phyloP scores from a whole-genome alignment of 2,113 vertebrate species.

The Ancistrus triradiatus region DNA sequence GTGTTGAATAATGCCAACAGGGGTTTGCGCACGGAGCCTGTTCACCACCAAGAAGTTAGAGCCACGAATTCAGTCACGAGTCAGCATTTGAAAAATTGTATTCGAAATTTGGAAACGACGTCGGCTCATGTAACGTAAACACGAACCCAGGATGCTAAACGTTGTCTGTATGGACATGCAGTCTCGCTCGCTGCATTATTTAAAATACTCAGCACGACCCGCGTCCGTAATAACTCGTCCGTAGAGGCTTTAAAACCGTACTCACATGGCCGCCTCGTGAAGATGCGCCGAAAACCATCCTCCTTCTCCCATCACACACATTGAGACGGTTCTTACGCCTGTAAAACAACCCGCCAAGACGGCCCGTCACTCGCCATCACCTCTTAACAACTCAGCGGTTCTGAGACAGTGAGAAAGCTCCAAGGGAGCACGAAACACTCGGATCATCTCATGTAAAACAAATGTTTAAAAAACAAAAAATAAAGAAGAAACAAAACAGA shows the following conservation, averaged over 20 bases:
- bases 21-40: conserved; percentile 17
- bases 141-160: not conserved
- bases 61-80: conserved; percentile 40
- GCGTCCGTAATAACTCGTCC: conserved; percentile 13
- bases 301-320: conserved; percentile 43
- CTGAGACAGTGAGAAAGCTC: conserved; percentile 36
- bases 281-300: conserved; percentile 22
- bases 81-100: conserved; percentile 12
- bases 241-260: conserved; percentile 22
- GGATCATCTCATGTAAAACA: not conserved
- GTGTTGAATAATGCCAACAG: conserved; percentile 15
- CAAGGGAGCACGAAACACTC: not conserved
- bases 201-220: conserved; percentile 8
- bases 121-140: not conserved
- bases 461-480: no score
- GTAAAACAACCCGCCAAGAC: conserved; percentile 34
- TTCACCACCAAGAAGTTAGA: conserved; percentile 36
- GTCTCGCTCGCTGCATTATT: not conserved
- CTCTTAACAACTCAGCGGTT: conserved; percentile 40
- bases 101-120: not conserved
- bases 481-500: no score
- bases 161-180: not conserved
- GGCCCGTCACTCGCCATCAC: conserved; percentile 48
- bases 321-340: conserved; percentile 20
- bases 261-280: conserved; percentile 15